Base-by-base conservation (phyloP, 2,113 vertebrate species). In the Pycnonotus jocosus region DNA sequence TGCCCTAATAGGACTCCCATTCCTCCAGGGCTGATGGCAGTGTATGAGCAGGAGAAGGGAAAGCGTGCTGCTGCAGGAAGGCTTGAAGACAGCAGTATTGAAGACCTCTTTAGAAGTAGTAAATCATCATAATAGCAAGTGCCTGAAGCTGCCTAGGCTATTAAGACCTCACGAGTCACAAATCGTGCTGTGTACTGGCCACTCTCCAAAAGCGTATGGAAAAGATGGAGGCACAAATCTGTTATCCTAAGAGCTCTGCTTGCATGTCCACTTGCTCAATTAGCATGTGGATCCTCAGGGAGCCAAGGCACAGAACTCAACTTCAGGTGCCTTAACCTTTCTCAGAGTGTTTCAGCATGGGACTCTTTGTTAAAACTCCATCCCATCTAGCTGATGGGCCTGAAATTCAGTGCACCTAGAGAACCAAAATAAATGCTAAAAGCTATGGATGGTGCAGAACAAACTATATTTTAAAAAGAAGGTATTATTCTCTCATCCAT, bases 91-190 rank as follows among this genome's bases (percentile, higher is more conserved):
- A 86, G 56, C 40, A 68, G 25, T 42, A 44, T 22, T 68, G 44
- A 47, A 92, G 42, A 51, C 44, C 31, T 91, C 35, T 92, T 78
- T 68, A 84, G 37, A 47, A 62, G n/a, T 14, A 38, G 25, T 86
- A 88, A 84, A 92, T 96, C 80, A 84, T 88, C 3, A 8, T 78
- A 92, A 84, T 24, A 83, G 72, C 38, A 40, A 92, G n/a, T 27
- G 51, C 72, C 88, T 78, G 57, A 71, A 90, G 64, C 57, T 78
- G n/a, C 4, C 3, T 62, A 64, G 60, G 13, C 38, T 91, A 44
- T 88, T 88, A 93, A 68, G 68, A 64, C n/a, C 61, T 93, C 73
- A 50, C 27, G 81, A 88, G 31, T 51, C 69, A 91, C 77, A 92
- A 68, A 62, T 44, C 0, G 0, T 73, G 42, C 38, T 44, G 12